These are phyloP conservation scores for Zaprionus obscuricornis DNA, from an alignment of 2,888 invertebrate genomes.

Conservation along the genomic window DNA sequence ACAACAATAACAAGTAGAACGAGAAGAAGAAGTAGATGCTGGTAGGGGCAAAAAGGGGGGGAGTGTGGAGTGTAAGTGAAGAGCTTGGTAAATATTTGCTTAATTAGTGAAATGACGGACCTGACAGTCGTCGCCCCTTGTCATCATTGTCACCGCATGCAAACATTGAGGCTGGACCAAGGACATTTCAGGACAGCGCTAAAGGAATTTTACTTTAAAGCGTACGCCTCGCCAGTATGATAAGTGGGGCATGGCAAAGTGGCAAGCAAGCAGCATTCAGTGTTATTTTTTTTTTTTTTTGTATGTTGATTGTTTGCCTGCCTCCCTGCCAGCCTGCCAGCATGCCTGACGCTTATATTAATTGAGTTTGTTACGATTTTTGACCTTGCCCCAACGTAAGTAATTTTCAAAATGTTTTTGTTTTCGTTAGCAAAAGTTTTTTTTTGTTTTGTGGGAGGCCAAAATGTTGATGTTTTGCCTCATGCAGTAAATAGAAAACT, in stretches of 20 bases:
- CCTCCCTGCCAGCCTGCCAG: conserved; percentile 37
- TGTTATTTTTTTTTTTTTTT: neutral
- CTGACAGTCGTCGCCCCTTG: conserved; percentile 10
- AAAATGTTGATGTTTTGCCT: conserved; percentile 54
- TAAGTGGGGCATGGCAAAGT: conserved; percentile 11
- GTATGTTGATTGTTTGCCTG: conserved; percentile 59
- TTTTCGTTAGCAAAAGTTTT: conserved; percentile 11
- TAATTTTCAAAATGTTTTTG: conserved; percentile 32
- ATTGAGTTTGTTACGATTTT: conserved; percentile 71
- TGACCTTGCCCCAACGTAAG: conserved; percentile 70
- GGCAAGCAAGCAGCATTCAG: neutral
- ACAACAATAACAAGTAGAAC: no score
- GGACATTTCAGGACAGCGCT: conserved; percentile 44
- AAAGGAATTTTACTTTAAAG: conserved; percentile 50
- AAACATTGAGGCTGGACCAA: conserved; percentile 54
- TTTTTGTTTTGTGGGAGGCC: conserved; percentile 42
- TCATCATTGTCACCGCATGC: conserved; percentile 40
- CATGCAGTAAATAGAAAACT: conserved; percentile 30
- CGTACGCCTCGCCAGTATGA: conserved; percentile 33
- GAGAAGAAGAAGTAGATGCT: no score
- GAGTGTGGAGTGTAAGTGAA: conserved; percentile 2
- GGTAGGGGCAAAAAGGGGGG: no score
- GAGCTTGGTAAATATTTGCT: conserved; percentile 71
- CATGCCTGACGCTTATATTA: conserved; percentile 66
- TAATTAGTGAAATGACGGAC: conserved; percentile 74